Conservation (phyloP, 2,113 vertebrate genomes). For the Erythrocercus mccallii region DNA sequence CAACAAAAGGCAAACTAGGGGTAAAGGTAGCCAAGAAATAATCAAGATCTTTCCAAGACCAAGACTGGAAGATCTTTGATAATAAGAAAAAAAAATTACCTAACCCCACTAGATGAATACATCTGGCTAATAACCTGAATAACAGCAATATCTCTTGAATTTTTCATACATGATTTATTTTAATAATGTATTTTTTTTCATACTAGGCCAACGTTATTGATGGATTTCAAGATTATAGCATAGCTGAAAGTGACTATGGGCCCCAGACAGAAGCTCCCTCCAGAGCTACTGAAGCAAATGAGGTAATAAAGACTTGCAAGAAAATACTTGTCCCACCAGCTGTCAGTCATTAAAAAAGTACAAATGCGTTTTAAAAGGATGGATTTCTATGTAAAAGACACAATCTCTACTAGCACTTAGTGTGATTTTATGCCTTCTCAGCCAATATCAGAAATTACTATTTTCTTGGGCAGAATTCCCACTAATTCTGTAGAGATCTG, state of each 20-base stretch:
- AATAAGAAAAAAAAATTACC: slow-evolving; percentile 68
- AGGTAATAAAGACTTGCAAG: slow-evolving; percentile 78
- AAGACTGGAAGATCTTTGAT: slow-evolving; percentile 93
- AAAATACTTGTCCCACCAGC: not conserved
- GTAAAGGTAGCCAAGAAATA: slow-evolving; percentile 82
- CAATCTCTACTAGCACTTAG: not conserved
- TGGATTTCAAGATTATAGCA: slow-evolving; percentile 82
- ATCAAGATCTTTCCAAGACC: slow-evolving; percentile 90
- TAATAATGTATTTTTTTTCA: not conserved
- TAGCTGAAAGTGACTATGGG: slow-evolving; percentile 83
- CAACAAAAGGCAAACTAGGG: slow-evolving; percentile 87
- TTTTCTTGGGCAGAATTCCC: not conserved
- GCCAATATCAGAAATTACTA: not conserved
- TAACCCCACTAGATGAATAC: slow-evolving; percentile 80
- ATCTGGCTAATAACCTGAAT: slow-evolving; percentile 72
- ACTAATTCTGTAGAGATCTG: not conserved
- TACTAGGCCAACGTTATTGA: slow-evolving; percentile 88
- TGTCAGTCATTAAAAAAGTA: not conserved
- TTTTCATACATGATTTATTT: not conserved
- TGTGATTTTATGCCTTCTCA: not conserved
- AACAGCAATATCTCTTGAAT: slow-evolving; percentile 62
- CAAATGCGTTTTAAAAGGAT: not conserved
- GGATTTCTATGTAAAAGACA: not conserved
- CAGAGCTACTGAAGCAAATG: slow-evolving; percentile 79
- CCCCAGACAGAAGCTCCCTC: slow-evolving; percentile 83